phyloP scores from a whole-genome alignment of 1,140 invertebrate genomes.

The Bombus pyrosoma region DNA sequence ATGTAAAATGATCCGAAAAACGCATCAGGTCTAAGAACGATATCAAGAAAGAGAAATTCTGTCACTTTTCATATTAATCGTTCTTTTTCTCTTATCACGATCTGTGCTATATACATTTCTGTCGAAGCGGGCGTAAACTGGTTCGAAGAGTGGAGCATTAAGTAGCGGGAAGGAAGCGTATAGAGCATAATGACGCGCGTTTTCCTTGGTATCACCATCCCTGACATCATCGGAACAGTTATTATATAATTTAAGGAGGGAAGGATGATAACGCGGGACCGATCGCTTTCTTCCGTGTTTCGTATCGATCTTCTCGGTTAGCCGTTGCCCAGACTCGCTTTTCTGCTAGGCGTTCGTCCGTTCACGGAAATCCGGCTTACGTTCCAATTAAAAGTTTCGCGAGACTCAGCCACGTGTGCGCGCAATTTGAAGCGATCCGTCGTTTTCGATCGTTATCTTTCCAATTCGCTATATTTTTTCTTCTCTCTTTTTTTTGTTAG shows the following conservation, averaged over 20 bases:
- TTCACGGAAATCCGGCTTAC: slow-evolving; percentile 10
- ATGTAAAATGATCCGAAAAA: not conserved
- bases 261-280: too few species aligned
- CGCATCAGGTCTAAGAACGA: not conserved
- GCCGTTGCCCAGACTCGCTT: not conserved
- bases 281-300: not conserved
- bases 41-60: not conserved
- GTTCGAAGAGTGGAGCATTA: not conserved
- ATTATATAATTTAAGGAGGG: not conserved
- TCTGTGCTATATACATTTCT: not conserved
- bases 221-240: not conserved
- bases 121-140: not conserved
- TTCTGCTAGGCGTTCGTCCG: not conserved
- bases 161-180: not conserved
- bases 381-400: slow-evolving; percentile 56
- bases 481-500: not conserved
- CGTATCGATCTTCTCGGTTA: slow-evolving; percentile 9
- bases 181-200: not conserved
- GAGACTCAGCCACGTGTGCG: not conserved
- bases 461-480: not conserved
- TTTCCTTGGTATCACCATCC: not conserved
- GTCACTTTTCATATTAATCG: too few species aligned
- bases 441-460: slow-evolving; percentile 32
- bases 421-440: slow-evolving; percentile 36
- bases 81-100: not conserved